Evolutionary conservation across 1,140 invertebrate species (phyloP).

Genomic region (Drosophila nasuta): DNA sequence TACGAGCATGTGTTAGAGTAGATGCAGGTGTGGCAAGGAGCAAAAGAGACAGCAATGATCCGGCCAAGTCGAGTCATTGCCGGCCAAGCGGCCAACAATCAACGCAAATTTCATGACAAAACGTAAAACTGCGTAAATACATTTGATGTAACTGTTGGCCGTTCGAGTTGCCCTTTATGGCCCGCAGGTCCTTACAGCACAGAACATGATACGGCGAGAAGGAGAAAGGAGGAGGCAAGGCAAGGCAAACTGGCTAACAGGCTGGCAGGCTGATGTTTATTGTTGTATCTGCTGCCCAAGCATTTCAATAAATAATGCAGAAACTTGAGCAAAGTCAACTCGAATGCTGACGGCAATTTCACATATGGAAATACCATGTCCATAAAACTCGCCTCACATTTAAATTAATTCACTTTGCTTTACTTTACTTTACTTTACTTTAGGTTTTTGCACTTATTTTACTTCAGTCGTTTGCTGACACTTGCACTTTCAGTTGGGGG

Average conservation of each 20-base stretch:
- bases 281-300: constrained; percentile 32
- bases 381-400: constrained; percentile 21
- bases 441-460: background rate
- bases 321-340: constrained; percentile 36
- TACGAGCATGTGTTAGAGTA: background rate
- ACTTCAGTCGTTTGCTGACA: background rate
- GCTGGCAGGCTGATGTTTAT: constrained; percentile 41
- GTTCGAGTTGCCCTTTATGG: constrained; percentile 34
- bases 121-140: constrained; percentile 82
- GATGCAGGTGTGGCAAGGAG: constrained; percentile 6
- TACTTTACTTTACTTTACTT: background rate
- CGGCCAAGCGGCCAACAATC: constrained; percentile 66
- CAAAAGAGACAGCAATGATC: constrained; percentile 14
- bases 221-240: background rate
- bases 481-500: constrained; percentile 26
- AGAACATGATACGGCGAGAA: background rate
- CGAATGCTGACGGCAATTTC: constrained; percentile 18
- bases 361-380: background rate
- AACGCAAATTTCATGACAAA: constrained; percentile 81
- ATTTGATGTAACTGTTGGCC: constrained; percentile 64
- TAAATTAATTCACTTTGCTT: constrained; percentile 45
- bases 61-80: constrained; percentile 14
- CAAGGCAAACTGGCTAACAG: background rate
- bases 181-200: constrained; percentile 28
- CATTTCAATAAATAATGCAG: constrained; percentile 74